A percentile compares a stretch with the other conserved stretches of the same genome.
These are phyloP conservation scores for Merodon equestris DNA, from an alignment of 2,888 invertebrate genomes.

Conservation along the genomic window DNA sequence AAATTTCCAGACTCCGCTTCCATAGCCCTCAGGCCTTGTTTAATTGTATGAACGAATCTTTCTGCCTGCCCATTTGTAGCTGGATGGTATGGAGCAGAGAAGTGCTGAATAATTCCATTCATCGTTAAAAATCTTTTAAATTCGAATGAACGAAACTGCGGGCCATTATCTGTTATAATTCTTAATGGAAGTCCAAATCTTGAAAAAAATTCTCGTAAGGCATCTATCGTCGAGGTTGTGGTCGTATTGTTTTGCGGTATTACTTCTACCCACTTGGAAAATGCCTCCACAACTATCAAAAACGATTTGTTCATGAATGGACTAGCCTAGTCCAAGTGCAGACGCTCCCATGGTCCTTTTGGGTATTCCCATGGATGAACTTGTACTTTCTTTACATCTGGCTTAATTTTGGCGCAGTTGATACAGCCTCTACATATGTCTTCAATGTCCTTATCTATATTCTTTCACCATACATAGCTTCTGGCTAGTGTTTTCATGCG, in stretches of 20 bases:
- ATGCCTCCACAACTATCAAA: constrained; percentile 35
- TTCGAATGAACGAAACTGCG: constrained; percentile 26
- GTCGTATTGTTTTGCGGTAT: no score
- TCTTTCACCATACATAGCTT: not conserved
- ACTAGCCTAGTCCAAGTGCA: constrained; percentile 30
- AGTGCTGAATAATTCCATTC: constrained; percentile 33
- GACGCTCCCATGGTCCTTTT: constrained; percentile 16
- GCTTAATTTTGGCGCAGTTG: constrained; percentile 13
- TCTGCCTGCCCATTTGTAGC: constrained; percentile 23
- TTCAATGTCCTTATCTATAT: no score
- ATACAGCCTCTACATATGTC: constrained; percentile 23
- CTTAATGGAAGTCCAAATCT: constrained; percentile 31
- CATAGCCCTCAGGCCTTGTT: constrained; percentile 16
- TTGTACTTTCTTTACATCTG: constrained; percentile 5
- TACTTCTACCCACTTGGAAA: constrained; percentile 24
- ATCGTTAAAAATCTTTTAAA: constrained; percentile 18
- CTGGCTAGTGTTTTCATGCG: no score
- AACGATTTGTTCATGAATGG: constrained; percentile 35
- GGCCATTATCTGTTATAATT: constrained; percentile 32
- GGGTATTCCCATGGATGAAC: constrained; percentile 10
- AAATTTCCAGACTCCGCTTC: constrained; percentile 18
- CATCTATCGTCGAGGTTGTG: constrained; percentile 6
- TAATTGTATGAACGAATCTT: constrained; percentile 4
- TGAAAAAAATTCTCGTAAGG: constrained; percentile 12
- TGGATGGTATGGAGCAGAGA: constrained; percentile 24